These are phyloP conservation scores for Microctenopoma lineatum DNA, from an alignment of 2,797 vertebrate species.

Conservation along the genomic window DNA sequence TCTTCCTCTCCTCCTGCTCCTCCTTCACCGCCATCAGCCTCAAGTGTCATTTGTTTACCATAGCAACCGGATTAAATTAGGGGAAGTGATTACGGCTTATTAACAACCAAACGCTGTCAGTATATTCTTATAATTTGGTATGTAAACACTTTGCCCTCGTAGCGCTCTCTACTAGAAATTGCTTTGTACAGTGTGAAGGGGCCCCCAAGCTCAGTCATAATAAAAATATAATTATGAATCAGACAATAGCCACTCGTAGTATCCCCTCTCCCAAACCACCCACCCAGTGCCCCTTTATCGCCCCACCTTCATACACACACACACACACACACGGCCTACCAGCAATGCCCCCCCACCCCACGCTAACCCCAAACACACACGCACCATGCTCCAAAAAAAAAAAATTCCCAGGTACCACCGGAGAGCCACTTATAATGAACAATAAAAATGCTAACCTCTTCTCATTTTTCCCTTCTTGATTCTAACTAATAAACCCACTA, in stretches of 20 bases:
- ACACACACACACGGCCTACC: not conserved
- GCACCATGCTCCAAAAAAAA: conserved; percentile 15
- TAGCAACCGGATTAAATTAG: conserved; percentile 92
- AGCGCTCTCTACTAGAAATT: conserved; percentile 82
- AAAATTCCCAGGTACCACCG: conserved; percentile 78
- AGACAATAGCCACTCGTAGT: conserved; percentile 82
- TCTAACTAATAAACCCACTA: conserved; percentile 88
- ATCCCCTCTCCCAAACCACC: conserved; percentile 32
- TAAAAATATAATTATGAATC: conserved; percentile 88
- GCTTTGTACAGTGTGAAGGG: conserved; percentile 81
- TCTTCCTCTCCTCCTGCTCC: conserved; percentile 82
- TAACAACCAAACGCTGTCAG: conserved; percentile 85
- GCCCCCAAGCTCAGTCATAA: conserved; percentile 80
- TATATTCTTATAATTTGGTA: conserved; percentile 88
- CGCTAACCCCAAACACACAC: not conserved
- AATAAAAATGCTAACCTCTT: conserved; percentile 82
- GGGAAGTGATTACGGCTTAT: conserved; percentile 86
- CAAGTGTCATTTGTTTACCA: conserved; percentile 89
- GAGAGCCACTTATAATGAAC: conserved; percentile 81
- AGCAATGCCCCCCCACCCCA: not conserved
- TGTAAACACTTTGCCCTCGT: conserved; percentile 87
- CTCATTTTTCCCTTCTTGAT: conserved; percentile 77
- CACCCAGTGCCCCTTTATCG: conserved; percentile 50
- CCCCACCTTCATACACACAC: conserved; percentile 9
- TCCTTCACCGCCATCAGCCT: conserved; percentile 87